Conservation (phyloP, 2,888 invertebrate species). For the Masnerella sp. region DNA sequence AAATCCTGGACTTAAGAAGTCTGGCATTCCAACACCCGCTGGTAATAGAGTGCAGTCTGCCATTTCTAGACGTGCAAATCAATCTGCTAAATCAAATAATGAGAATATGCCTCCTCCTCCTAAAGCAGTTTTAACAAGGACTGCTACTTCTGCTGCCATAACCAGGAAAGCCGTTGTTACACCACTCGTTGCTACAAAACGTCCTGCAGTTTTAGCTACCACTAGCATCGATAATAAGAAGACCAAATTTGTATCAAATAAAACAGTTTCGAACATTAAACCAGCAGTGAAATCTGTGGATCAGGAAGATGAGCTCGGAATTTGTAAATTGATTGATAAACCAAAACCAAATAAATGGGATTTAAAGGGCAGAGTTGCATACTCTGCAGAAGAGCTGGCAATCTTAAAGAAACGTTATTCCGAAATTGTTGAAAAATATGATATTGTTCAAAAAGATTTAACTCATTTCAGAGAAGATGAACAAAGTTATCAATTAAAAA, state of each 20-base stretch:
- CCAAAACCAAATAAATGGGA: constrained; percentile 74
- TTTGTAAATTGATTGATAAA: constrained; percentile 28
- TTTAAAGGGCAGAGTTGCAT: constrained; percentile 70
- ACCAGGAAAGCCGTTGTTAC: constrained; percentile 46
- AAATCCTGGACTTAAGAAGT: constrained; percentile 27
- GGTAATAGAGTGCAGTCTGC: background rate
- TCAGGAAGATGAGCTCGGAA: constrained; percentile 21
- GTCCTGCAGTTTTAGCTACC: constrained; percentile 66
- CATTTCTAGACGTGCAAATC: constrained; percentile 11
- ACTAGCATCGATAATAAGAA: constrained; percentile 69
- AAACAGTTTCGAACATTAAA: constrained; percentile 14
- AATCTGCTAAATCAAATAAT: constrained; percentile 15
- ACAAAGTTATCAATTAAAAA: constrained; percentile 59
- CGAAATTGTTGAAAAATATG: constrained; percentile 35
- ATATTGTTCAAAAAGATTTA: constrained; percentile 62
- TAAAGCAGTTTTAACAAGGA: constrained; percentile 60
- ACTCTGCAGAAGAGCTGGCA: constrained; percentile 79
- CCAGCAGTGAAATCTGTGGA: constrained; percentile 50
- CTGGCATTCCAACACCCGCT: constrained; percentile 36
- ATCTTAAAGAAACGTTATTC: constrained; percentile 83
- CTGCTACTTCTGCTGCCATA: constrained; percentile 66
- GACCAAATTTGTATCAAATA: constrained; percentile 4
- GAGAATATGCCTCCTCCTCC: constrained; percentile 67
- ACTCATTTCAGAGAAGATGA: constrained; percentile 63
- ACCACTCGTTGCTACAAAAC: constrained; percentile 64